Evolutionary conservation across 2,888 invertebrate genomes (phyloP).

Genomic region (Fissipunctia ypsillon): DNA sequence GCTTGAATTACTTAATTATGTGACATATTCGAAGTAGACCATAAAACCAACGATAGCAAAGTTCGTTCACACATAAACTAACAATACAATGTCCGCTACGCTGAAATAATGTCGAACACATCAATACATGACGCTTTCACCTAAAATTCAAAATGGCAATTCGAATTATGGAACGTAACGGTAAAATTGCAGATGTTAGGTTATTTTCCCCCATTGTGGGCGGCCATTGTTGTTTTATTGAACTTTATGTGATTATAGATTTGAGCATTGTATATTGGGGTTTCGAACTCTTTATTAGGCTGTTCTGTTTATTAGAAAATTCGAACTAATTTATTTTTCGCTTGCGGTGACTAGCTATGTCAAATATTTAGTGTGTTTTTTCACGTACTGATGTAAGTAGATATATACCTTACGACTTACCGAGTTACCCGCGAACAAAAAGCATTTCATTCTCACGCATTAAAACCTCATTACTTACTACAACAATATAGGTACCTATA

Average conservation of each 20-base stretch:
- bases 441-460: slow-evolving; percentile 18
- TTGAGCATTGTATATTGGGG: slow-evolving; percentile 1
- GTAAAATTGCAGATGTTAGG: slow-evolving; percentile 59
- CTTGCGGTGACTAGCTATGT: too few species aligned
- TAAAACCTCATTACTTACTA: slow-evolving; percentile 30
- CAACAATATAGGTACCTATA: background rate
- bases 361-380: too few species aligned
- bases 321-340: slow-evolving; percentile 15
- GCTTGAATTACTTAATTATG: slow-evolving; percentile 50
- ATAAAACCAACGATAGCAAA: slow-evolving; percentile 55
- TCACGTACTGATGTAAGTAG: too few species aligned
- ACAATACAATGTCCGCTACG: slow-evolving; percentile 66
- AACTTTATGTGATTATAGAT: slow-evolving; percentile 45
- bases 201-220: slow-evolving; percentile 57
- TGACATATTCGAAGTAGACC: slow-evolving; percentile 57
- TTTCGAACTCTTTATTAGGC: slow-evolving; percentile 6
- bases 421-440: slow-evolving; percentile 30
- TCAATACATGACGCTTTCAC: slow-evolving; percentile 72
- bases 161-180: slow-evolving; percentile 65
- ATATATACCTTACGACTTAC: too few species aligned
- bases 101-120: slow-evolving; percentile 60
- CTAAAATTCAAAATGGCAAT: slow-evolving; percentile 65
- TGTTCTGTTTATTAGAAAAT: slow-evolving; percentile 7
- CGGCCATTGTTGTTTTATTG: slow-evolving; percentile 60
- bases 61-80: slow-evolving; percentile 67